phyloP scores from a whole-genome alignment of 2,797 vertebrate genomes.

The Perodicticus potto region DNA sequence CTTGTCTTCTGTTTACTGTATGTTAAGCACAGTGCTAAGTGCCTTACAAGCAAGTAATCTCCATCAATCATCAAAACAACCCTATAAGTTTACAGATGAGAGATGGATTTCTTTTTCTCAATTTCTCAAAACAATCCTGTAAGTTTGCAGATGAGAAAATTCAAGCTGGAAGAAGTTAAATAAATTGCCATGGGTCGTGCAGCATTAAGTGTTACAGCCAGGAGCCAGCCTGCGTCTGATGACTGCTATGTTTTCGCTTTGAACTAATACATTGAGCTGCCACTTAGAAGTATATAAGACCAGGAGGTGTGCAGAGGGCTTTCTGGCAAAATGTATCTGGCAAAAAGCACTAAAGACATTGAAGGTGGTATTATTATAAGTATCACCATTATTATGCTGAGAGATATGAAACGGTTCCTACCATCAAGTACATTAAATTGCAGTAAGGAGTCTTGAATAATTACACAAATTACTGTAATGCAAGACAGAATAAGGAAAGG shows the following conservation, averaged over 20 bases:
- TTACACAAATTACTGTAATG: neutral
- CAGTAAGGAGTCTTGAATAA: neutral
- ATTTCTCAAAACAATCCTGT: no score
- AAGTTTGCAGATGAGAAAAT: slow-evolving; percentile 34
- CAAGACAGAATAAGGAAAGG: neutral
- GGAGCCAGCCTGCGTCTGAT: neutral
- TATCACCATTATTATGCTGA: neutral
- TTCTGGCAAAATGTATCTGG: neutral
- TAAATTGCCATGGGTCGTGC: neutral
- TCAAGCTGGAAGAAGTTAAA: neutral
- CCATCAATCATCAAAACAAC: neutral
- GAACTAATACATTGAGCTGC: neutral
- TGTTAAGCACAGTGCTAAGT: neutral
- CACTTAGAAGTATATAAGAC: neutral
- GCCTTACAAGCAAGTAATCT: neutral
- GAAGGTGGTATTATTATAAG: neutral
- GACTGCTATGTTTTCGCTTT: neutral
- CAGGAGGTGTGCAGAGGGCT: neutral
- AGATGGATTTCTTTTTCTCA: neutral
- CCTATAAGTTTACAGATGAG: neutral
- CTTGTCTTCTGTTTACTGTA: neutral
- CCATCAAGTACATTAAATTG: neutral
- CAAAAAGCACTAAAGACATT: neutral
- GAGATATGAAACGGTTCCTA: neutral
- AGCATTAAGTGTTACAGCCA: neutral